phyloP scores from a whole-genome alignment of 30 jellyfish, hydroid and myxozoan genomes.

The Hydractinia echinata region DNA sequence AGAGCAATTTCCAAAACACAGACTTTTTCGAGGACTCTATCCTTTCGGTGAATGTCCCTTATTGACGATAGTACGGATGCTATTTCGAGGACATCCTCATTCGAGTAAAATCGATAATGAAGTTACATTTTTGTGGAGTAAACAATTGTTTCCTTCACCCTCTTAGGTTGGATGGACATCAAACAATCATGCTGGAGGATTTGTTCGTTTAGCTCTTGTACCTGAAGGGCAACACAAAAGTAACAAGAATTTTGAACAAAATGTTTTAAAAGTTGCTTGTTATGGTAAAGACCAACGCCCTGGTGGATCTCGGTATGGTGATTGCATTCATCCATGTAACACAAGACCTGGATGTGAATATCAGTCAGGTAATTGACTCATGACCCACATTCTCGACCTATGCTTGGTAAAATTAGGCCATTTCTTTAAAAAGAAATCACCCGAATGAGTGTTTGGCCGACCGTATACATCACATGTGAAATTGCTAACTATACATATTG shows the following conservation, averaged over 20 bases:
- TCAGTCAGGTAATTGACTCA: constrained; percentile 35
- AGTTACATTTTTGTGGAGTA: too few species aligned
- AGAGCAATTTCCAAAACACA: too few species aligned
- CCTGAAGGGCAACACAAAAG: constrained; percentile 39
- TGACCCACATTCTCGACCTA: neutral
- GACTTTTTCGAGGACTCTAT: too few species aligned
- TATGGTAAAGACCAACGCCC: constrained; percentile 43
- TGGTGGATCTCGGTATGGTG: constrained; percentile 40
- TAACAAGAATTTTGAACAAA: constrained; percentile 18
- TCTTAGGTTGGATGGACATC: constrained; percentile 66
- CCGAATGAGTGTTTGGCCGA: too few species aligned
- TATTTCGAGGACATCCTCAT: neutral
- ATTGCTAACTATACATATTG: too few species aligned
- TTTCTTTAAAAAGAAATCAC: neutral
- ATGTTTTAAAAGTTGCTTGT: constrained; percentile 52
- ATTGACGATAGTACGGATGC: too few species aligned
- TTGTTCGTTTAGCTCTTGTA: constrained; percentile 51
- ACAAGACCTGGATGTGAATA: constrained; percentile 62
- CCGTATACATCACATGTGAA: too few species aligned
- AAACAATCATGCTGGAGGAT: constrained; percentile 66
- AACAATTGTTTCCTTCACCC: too few species aligned
- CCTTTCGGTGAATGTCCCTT: too few species aligned
- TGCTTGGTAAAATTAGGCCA: constrained; percentile 1
- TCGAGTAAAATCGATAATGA: neutral
- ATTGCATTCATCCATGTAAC: constrained; percentile 55